These are phyloP conservation scores for Druceiella hillmani DNA, from an alignment of 2,888 invertebrate genomes.

Conservation along the genomic window DNA sequence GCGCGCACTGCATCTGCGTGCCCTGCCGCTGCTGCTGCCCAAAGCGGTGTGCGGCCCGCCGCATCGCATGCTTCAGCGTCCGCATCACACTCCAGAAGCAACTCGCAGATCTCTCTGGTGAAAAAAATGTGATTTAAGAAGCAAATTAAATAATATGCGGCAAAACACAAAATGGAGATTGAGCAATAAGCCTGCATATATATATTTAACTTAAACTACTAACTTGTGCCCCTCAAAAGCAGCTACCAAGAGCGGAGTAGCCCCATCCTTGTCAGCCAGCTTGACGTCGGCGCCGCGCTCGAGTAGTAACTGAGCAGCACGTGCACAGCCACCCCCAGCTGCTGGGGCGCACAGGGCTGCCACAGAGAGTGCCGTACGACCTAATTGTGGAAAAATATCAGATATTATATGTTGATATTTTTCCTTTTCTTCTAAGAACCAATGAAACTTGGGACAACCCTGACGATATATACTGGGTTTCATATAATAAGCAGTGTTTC, in stretches of 20 bases:
- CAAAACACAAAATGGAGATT: not conserved
- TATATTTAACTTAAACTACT: too few species aligned
- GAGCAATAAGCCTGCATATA: not conserved
- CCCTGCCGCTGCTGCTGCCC: conserved; percentile 92
- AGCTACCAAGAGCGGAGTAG: conserved; percentile 83
- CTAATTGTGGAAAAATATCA: too few species aligned
- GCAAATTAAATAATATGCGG: not conserved
- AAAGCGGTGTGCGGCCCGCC: conserved; percentile 78
- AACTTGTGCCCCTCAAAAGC: conserved; percentile 87
- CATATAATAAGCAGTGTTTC: too few species aligned
- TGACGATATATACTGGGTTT: too few species aligned
- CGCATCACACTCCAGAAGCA: conserved; percentile 86
- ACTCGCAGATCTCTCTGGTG: conserved; percentile 78
- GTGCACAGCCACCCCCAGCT: conserved; percentile 53
- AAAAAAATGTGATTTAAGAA: conserved; percentile 8
- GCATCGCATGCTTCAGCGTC: conserved; percentile 85
- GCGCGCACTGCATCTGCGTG: conserved; percentile 82
- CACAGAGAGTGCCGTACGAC: conserved; percentile 82
- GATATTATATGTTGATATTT: too few species aligned
- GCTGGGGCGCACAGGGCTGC: conserved; percentile 81
- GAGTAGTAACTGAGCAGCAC: conserved; percentile 47
- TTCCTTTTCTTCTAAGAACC: too few species aligned
- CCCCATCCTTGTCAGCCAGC: conserved; percentile 78
- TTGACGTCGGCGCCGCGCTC: conserved; percentile 81
- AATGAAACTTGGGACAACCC: too few species aligned